A percentile compares a stretch with the other conserved stretches of the same genome.
These are phyloP conservation scores for Suillia variegata DNA, from an alignment of 2,888 invertebrate genomes.

Conservation along the genomic window DNA sequence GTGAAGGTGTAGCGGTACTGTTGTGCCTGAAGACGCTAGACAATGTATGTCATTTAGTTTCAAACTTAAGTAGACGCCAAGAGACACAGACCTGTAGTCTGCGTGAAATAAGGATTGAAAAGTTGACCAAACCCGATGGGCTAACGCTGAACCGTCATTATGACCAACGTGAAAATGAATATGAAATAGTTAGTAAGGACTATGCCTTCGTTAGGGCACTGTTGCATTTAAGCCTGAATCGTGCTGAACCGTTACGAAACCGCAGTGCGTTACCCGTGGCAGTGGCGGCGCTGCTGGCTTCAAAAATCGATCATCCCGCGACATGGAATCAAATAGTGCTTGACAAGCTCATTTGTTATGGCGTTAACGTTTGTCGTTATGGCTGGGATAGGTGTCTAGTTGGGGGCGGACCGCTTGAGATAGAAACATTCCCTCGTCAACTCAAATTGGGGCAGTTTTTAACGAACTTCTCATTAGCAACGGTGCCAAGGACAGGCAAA, in stretches of 20 bases:
- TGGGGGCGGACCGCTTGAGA: conserved; percentile 48
- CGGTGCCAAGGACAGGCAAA: conserved; percentile 39
- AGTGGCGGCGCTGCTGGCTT: conserved; percentile 45
- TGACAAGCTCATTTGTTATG: conserved; percentile 54
- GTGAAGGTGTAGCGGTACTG: conserved; percentile 43
- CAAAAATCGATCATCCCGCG: conserved; percentile 56
- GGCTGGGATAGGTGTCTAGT: no score
- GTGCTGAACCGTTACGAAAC: conserved; percentile 44
- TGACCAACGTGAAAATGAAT: conserved; percentile 45
- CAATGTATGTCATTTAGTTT: conserved; percentile 48
- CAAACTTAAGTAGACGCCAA: conserved; percentile 40
- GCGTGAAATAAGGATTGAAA: conserved; percentile 46
- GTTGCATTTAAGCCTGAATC: conserved; percentile 48
- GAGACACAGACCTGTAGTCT: conserved; percentile 37
- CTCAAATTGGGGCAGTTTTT: conserved; percentile 54
- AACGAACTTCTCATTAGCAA: conserved; percentile 37
- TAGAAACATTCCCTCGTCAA: conserved; percentile 48
- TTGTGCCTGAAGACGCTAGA: conserved; percentile 47
- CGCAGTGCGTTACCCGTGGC: conserved; percentile 53
- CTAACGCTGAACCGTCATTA: conserved; percentile 40
- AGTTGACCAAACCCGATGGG: conserved; percentile 45
- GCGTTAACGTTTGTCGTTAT: no score
- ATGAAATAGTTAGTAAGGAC: conserved; percentile 46
- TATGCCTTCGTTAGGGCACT: conserved; percentile 49
- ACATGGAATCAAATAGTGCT: conserved; percentile 51